phyloP scores from a whole-genome alignment of 2,113 vertebrate genomes.

The Cyanocitta stelleri region DNA sequence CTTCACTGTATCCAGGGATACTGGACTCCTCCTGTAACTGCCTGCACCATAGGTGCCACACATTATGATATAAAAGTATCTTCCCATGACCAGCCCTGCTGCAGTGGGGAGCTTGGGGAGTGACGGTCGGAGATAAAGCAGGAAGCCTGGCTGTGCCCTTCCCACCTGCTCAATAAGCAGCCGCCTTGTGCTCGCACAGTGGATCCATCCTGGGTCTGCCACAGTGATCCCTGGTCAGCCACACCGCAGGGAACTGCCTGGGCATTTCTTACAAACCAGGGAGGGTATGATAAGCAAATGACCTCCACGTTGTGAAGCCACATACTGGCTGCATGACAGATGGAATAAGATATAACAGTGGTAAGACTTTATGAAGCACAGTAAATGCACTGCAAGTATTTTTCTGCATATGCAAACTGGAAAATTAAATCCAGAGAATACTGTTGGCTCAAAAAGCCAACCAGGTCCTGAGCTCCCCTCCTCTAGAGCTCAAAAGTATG shows the following conservation, averaged over 20 bases:
- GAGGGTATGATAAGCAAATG: neutral
- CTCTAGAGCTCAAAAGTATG: neutral
- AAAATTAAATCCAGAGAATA: neutral
- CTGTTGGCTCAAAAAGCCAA: neutral
- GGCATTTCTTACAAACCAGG: neutral
- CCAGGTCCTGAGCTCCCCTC: neutral
- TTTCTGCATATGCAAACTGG: neutral
- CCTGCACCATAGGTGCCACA: neutral
- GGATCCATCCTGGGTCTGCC: neutral
- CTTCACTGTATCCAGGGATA: neutral
- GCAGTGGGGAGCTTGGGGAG: neutral
- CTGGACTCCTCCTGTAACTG: neutral
- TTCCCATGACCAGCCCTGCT: neutral
- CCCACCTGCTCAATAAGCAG: neutral
- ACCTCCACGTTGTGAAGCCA: neutral
- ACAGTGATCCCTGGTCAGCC: accelerated
- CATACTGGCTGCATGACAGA: neutral
- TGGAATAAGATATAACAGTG: neutral
- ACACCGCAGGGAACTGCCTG: accelerated
- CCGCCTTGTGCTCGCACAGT: accelerated
- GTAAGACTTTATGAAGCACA: neutral
- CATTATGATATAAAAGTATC: neutral
- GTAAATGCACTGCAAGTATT: neutral
- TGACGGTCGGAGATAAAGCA: neutral
- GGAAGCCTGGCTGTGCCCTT: neutral